Evolutionary conservation across 2,797 vertebrate genomes (phyloP), one percentile per base, ranked within the genome.

Genomic region (Gadopsis marmoratus): DNA sequence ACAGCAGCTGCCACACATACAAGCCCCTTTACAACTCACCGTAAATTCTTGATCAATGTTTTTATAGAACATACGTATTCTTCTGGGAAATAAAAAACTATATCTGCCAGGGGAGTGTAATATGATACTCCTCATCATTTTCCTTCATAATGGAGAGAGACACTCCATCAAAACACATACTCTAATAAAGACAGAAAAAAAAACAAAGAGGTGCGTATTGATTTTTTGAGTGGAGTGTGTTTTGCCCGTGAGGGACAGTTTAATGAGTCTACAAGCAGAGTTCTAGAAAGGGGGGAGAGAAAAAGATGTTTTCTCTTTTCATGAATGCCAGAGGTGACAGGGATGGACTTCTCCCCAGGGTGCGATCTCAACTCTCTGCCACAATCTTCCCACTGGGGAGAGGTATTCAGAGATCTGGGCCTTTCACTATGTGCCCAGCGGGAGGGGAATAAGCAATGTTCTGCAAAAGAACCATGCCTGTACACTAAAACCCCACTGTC

Each of bases 261-360:
- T 95, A 96, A 95, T 93, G 92, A 95, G 90, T 94, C 87, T 92
- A 93, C 90, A 90, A 94, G 93, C 87, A 78, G 83, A 85, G 84
- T 79, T 94, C 90, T 79, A 89, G 74, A 86, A 26, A 26, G 26
- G 26, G 88, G 92, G 84, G 71, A 50, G 66, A 89, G 74, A 90
- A 87, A 91, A 91, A 92, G 81, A 89, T 88, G 83, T 85, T 92
- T 90, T 89, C 70, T 89, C 51, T 89, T 87, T 87, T 81, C 74
- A 80, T 78, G 66, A 87, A 85, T 74, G 84, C 86, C 79, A 82
- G 9, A 67, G 79, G 83, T 86, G 86, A 90, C 88, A 81, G 56
- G 73, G 66, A 80, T 56, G 79, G 84, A 84, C 82, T 60, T 78
- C 39, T 81, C 86, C 74, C 77, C 10, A 8, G 73, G 84, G 79